Evolutionary conservation across 2,888 invertebrate species (phyloP).

Genomic region (Aproaerema taeniolella): DNA sequence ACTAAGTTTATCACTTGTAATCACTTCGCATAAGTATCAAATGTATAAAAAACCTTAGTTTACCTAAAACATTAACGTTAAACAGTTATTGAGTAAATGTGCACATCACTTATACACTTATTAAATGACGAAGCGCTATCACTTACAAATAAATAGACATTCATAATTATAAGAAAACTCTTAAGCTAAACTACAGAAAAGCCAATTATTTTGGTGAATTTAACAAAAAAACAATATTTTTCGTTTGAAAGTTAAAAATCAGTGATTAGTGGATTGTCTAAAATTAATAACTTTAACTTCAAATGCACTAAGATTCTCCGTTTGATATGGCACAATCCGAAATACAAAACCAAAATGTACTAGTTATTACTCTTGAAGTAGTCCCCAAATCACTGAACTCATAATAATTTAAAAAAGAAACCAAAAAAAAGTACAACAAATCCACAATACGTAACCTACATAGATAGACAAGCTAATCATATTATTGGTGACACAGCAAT

Average conservation of each 20-base stretch:
- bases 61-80: constrained; percentile 60
- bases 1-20: constrained; percentile 71
- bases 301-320: constrained; percentile 30
- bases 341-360: constrained; percentile 17
- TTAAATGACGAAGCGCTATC: constrained; percentile 57
- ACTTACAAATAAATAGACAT: constrained; percentile 71
- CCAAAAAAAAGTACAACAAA: constrained; percentile 34
- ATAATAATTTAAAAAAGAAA: constrained; percentile 32
- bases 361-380: too few species aligned
- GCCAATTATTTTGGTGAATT: constrained; percentile 38
- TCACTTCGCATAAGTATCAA: constrained; percentile 76
- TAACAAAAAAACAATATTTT: constrained; percentile 28
- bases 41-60: constrained; percentile 74
- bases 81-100: constrained; percentile 66
- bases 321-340: constrained; percentile 61
- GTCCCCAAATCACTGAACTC: constrained; percentile 52
- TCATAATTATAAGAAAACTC: constrained; percentile 61
- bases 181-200: constrained; percentile 54
- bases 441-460: constrained; percentile 44
- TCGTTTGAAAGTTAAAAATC: constrained; percentile 28
- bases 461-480: constrained; percentile 62
- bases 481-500: constrained; percentile 77
- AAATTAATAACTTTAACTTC: constrained; percentile 21
- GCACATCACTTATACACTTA: constrained; percentile 61
- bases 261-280: constrained; percentile 48